Conservation (phyloP, 1,140 invertebrate species). For the Amyelois transitella region DNA sequence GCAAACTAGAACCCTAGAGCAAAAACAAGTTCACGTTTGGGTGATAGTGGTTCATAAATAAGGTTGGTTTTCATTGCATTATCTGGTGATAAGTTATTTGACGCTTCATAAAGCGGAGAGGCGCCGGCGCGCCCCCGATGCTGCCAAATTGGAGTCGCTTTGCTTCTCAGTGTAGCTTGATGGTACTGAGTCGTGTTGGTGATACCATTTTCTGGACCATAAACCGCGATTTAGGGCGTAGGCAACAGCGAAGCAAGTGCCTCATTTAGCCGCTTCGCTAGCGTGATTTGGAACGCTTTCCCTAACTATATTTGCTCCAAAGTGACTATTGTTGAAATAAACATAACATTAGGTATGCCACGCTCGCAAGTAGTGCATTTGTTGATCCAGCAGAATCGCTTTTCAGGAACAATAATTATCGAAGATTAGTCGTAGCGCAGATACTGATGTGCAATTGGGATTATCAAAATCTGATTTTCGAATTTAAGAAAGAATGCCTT, state of each 20-base stretch:
- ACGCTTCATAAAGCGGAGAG: slow-evolving; percentile 54
- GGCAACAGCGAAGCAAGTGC: slow-evolving; percentile 2
- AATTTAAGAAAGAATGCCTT: too few relatives aligned
- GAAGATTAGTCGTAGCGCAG: too few relatives aligned
- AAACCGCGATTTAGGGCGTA: slow-evolving; percentile 26
- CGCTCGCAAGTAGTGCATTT: not conserved
- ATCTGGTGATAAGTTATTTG: slow-evolving; percentile 68
- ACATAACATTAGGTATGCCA: not conserved
- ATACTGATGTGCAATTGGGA: too few relatives aligned
- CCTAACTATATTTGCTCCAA: too few relatives aligned
- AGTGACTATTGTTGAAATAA: too few relatives aligned
- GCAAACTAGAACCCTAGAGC: slow-evolving; percentile 44
- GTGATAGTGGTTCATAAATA: slow-evolving; percentile 60
- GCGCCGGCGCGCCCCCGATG: slow-evolving; percentile 33
- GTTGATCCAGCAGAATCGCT: not conserved
- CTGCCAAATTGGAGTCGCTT: slow-evolving; percentile 59
- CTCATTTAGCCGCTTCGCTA: slow-evolving; percentile 8
- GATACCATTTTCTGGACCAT: slow-evolving; percentile 58
- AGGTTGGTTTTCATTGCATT: slow-evolving; percentile 64
- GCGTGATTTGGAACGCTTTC: slow-evolving; percentile 2
- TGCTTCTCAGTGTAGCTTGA: slow-evolving; percentile 37
- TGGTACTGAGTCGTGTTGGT: slow-evolving; percentile 27
- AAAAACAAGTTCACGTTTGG: slow-evolving; percentile 50
- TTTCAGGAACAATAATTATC: too few relatives aligned
- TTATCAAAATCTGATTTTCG: too few relatives aligned